A percentile compares a stretch with the other conserved stretches of the same genome.
Conservation (phyloP, 2,797 vertebrate genomes). For the Sternotherus odoratus region DNA sequence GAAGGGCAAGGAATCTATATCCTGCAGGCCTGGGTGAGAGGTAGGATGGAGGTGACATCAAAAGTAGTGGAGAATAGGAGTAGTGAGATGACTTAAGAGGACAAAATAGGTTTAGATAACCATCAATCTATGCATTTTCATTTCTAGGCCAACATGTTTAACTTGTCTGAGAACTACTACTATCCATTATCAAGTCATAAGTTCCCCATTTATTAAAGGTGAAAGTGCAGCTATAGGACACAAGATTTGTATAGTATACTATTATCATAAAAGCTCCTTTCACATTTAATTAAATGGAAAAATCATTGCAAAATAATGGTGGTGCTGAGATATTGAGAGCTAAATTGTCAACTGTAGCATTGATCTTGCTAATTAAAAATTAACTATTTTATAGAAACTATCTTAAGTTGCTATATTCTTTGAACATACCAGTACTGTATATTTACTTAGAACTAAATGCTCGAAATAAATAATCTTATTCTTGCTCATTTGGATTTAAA, state of each 20-base stretch:
- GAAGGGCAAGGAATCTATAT: rapidly evolving
- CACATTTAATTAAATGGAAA: neutral
- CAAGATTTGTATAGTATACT: neutral
- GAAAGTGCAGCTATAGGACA: neutral
- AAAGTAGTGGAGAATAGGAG: rapidly evolving
- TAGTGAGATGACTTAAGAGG: neutral
- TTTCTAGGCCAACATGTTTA: neutral
- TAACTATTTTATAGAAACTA: neutral
- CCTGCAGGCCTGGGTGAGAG: neutral
- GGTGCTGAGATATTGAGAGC: neutral
- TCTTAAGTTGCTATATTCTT: neutral
- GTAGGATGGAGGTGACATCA: neutral
- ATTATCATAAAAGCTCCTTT: neutral
- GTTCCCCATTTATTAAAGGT: neutral
- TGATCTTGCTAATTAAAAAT: neutral
- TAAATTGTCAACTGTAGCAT: neutral
- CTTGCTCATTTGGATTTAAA: neutral
- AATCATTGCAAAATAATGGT: neutral
- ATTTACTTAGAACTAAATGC: neutral
- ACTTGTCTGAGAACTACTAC: neutral
- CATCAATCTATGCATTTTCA: neutral
- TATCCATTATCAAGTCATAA: neutral
- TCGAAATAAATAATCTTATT: neutral
- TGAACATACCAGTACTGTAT: neutral
- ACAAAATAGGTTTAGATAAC: neutral